Base-by-base conservation (phyloP, 2,797 vertebrate species). In the Botia almorhae region DNA sequence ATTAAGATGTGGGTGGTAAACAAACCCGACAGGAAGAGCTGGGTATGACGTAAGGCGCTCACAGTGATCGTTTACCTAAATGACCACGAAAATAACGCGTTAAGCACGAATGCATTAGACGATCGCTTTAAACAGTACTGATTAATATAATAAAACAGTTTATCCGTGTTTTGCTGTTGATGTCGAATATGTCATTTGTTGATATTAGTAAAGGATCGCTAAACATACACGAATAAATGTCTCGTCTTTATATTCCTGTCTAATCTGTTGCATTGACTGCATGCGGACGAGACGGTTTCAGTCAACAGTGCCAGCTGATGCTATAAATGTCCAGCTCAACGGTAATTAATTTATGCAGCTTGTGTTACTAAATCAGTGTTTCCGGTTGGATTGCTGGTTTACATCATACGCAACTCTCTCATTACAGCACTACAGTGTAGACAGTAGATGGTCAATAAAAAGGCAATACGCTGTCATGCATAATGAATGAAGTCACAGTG, bases 41-140 rank as follows among this genome's bases (percentile, higher is more conserved):
- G 29, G 21, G 46, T 68, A 19, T 83, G 83, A 86, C 83, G 81
- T 72, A 83, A 81, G 60, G 69, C 13, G 13, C 80, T 77, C 33
- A 67, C 29, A 72, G 55, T 53, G 63, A 71, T 60, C 67, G 81
- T 58, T 79, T 65, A 72, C 58, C 43, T 70, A 78, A 50, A 78
- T 71, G 71, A 39, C 36, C 36, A 39, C 36, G 36, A 39, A 33
- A 33, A 39, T 39, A 39, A 39, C 36, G 36, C 36, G 36, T 4
- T 39, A 7, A 39, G 4, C 36, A 39, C 36, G 36, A 39, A 39
- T 39, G 36, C 36, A 39, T 39, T 63, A 51, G 36, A 72, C 10
- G 14, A 72, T 19, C 19, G 33, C 6, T 36, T 7, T 7, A 36
- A 26, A 26, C 23, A 26, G 23, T 7, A 39, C 36, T 39, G 33